These are phyloP conservation scores for Aptenodytes forsteri DNA, from an alignment of 2,113 vertebrate species.

Conservation along the genomic window DNA sequence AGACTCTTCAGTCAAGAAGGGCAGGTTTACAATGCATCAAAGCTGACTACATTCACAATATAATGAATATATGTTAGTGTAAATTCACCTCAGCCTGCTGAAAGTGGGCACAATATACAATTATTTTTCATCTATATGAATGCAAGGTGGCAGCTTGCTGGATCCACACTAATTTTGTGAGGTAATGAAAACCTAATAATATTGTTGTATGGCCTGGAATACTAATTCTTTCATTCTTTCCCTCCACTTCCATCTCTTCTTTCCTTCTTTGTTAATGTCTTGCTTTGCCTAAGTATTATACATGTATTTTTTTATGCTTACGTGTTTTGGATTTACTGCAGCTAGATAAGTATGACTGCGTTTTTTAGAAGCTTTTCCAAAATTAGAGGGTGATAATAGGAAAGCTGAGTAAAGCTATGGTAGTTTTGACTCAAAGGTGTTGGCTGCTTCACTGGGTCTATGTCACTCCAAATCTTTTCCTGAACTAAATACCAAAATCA, in stretches of 20 bases:
- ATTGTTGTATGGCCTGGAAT: neutral
- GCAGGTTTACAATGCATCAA: neutral
- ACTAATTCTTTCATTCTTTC: neutral
- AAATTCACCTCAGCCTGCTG: neutral
- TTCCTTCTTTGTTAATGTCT: neutral
- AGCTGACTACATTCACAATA: neutral
- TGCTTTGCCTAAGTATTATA: neutral
- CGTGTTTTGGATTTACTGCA: neutral
- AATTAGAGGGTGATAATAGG: neutral
- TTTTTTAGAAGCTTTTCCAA: neutral
- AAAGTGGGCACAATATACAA: neutral
- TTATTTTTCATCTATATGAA: neutral
- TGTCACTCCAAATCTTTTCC: neutral
- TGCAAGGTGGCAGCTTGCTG: neutral
- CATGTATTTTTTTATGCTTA: neutral
- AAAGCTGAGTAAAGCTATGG: neutral
- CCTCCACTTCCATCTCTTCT: neutral
- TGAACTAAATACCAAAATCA: neutral
- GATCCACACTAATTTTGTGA: neutral
- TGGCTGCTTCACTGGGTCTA: neutral
- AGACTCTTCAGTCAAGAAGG: neutral
- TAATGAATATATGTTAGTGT: neutral
- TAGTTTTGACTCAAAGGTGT: neutral
- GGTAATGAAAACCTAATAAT: neutral
- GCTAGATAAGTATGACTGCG: neutral